Conservation (phyloP, 2,113 vertebrate species). For the Helogale parvula region DNA sequence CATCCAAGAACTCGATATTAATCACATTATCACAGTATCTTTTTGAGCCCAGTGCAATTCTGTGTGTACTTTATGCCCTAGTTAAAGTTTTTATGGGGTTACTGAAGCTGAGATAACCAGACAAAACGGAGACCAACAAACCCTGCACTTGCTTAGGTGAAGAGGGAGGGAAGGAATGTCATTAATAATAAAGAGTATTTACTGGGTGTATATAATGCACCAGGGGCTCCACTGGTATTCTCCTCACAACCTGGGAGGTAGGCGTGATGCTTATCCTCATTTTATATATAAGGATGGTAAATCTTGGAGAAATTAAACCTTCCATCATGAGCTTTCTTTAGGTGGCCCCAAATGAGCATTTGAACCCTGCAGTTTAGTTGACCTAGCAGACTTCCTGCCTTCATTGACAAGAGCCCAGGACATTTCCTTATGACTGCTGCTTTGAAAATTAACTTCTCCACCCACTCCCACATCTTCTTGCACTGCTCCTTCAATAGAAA, state of each 20-base stretch:
- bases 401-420: background rate
- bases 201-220: too few species aligned
- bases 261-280: background rate
- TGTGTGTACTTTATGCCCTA: background rate
- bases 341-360: background rate
- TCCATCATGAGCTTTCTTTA: background rate
- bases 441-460: slow-evolving; percentile 10
- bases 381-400: background rate
- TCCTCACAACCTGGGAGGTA: background rate
- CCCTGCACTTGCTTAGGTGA: background rate
- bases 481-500: background rate
- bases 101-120: background rate
- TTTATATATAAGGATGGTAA: background rate
- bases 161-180: background rate
- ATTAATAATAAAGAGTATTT: background rate
- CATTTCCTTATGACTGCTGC: background rate
- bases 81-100: slow-evolving; percentile 21
- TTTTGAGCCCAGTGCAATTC: slow-evolving; percentile 1
- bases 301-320: slow-evolving; percentile 3
- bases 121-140: background rate
- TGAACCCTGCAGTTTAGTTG: slow-evolving; percentile 9
- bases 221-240: background rate
- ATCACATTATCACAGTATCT: slow-evolving; percentile 45
- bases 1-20: background rate
- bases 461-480: background rate